phyloP scores from a whole-genome alignment of 2,888 invertebrate genomes.

The Trypoxylon attenuatum region DNA sequence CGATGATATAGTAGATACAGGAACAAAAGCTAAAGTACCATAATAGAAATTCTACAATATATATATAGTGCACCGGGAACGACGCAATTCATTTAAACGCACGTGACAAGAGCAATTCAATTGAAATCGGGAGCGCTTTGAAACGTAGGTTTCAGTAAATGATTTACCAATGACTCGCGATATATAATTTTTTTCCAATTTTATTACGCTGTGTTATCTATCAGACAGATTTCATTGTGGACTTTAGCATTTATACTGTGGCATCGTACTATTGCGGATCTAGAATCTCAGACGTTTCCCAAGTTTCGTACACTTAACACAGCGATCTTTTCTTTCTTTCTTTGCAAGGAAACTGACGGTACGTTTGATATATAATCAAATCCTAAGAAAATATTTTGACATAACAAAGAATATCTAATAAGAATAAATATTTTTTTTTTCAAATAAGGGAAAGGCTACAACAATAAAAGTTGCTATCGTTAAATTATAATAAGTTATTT shows the following conservation, averaged over 20 bases:
- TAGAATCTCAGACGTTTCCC: conserved; percentile 17
- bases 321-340: not conserved
- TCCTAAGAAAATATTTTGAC: not conserved
- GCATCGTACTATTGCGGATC: not conserved
- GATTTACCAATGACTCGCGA: not conserved
- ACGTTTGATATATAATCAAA: too few relatives aligned
- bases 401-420: not conserved
- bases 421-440: not conserved
- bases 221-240: conserved; percentile 27
- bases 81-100: too few relatives aligned
- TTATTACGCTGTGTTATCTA: conserved; percentile 9
- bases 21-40: too few relatives aligned
- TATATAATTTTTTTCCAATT: not conserved
- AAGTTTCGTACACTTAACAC: conserved; percentile 16
- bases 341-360: too few relatives aligned
- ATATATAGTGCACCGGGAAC: too few relatives aligned
- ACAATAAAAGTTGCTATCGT: not conserved
- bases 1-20: too few relatives aligned
- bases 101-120: too few relatives aligned
- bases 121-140: not conserved
- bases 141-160: not conserved
- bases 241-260: conserved; percentile 35
- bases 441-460: not conserved
- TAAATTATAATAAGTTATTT: not conserved
- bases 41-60: too few relatives aligned